phyloP scores from a whole-genome alignment of 2,888 invertebrate genomes.

The Heliconius hortense region DNA sequence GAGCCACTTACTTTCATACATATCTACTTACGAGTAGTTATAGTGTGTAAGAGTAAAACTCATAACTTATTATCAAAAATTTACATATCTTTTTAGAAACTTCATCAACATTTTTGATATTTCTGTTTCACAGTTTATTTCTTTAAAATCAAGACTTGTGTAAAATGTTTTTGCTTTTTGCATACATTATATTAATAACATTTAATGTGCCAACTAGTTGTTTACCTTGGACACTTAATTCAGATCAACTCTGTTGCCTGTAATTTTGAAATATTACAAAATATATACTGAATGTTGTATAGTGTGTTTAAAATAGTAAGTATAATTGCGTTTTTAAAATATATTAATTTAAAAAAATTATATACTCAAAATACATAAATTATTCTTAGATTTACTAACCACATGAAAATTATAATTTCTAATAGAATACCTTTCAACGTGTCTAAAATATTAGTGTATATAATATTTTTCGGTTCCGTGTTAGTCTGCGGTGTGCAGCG shows the following conservation, averaged over 20 bases:
- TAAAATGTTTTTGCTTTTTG: background rate
- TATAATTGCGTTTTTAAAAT: too few species aligned
- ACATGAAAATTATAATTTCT: background rate
- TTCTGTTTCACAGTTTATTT: background rate
- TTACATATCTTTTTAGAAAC: too few species aligned
- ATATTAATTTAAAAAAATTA: too few species aligned
- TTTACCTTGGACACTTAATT: background rate
- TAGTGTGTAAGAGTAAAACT: too few species aligned
- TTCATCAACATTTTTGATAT: background rate
- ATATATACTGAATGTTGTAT: too few species aligned
- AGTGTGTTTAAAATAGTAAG: too few species aligned
- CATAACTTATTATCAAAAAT: too few species aligned
- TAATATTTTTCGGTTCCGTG: slow-evolving; percentile 25
- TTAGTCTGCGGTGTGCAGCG: slow-evolving; percentile 54
- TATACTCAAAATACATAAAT: background rate
- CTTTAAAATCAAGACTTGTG: background rate
- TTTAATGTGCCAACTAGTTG: background rate
- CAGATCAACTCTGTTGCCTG: background rate
- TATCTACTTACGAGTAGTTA: too few species aligned
- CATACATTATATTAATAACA: background rate
- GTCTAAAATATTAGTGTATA: background rate
- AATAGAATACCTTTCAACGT: background rate
- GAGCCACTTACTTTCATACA: too few species aligned
- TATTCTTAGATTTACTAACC: background rate
- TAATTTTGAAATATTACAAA: background rate